Evolutionary conservation across 2,113 vertebrate genomes (phyloP), one percentile per base, ranked within the genome.

Genomic region (Megaceryle maxima): DNA sequence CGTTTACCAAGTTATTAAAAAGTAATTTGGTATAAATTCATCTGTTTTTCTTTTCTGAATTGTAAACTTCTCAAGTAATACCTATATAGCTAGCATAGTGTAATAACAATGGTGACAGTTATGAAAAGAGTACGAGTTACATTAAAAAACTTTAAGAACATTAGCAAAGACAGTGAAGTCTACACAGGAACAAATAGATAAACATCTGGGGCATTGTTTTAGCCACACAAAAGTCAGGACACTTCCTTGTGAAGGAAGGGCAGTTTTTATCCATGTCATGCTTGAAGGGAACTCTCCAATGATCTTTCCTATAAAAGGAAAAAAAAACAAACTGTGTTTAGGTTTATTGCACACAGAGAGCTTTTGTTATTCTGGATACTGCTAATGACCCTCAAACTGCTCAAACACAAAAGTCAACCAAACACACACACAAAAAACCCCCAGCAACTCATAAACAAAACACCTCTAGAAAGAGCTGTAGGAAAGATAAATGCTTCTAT

Each of bases 231-330:
- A 90, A 94, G 70, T 83, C 55, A 83, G 88, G 55, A 81, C 79
- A 87, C 53, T 87, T 87, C 96, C 94, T 96, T 97, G 94, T 96
- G 88, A 96, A 88, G 82, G 94, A 94, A 94, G 97, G 82, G 92
- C 93, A 92, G 96, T 88, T 91, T 87, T 94, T 92, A 92, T 59
- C 96, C 96, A 90, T 63, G 86, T 94, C 79, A 88, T 69, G 67
- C 92, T 96, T 92, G 92, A 97, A 97, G 94, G 95, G 76, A 88
- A 72, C 92, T 98, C 94, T 89, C 90, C 25, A 37, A 46, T 4
- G 35, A 93, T 62, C 78, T 96, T 96, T 53, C 96, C 97, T 98
- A 39, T 29, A 94, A 97, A 56, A 92, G 24, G 21, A 59, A 67
- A 87, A 73, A 72, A 87, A 62, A 96, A 37, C 96, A 35, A 85